phyloP scores from a whole-genome alignment of 2,797 vertebrate genomes.

The Miichthys miiuy region DNA sequence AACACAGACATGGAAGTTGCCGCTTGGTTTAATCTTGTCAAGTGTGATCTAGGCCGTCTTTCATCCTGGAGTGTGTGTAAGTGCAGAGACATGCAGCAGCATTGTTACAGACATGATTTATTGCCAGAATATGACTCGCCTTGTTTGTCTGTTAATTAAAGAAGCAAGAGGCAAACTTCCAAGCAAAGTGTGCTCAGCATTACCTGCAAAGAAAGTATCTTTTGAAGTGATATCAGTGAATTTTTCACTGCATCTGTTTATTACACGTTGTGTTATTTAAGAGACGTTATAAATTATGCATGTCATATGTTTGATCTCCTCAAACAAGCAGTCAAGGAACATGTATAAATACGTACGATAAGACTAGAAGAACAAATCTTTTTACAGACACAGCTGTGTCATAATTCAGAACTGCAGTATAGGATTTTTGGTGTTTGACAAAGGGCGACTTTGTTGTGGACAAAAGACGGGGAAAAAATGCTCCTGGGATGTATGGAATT shows the following conservation, averaged over 20 bases:
- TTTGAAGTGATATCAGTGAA: conserved; percentile 56
- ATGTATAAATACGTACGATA: conserved; percentile 33
- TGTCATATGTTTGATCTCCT: conserved; percentile 38
- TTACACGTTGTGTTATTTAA: conserved; percentile 46
- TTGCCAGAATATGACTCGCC: conserved; percentile 48
- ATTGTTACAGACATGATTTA: conserved; percentile 45
- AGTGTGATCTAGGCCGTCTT: conserved; percentile 52
- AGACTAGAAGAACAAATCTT: conserved; percentile 27
- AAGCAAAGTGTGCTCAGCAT: conserved; percentile 42
- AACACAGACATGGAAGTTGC: too few species aligned
- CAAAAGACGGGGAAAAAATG: conserved; percentile 53
- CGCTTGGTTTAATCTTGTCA: conserved; percentile 50
- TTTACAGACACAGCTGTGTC: conserved; percentile 28
- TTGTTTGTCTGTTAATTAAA: conserved; percentile 60
- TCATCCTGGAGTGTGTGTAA: conserved; percentile 27
- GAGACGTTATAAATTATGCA: conserved; percentile 53
- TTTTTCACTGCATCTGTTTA: conserved; percentile 45
- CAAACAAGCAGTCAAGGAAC: conserved; percentile 55
- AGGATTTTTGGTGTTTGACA: conserved; percentile 53
- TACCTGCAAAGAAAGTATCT: conserved; percentile 47
- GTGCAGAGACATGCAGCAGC: conserved; percentile 26
- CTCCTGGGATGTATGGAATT: conserved; percentile 75
- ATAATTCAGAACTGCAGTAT: conserved; percentile 44
- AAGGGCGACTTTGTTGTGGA: conserved; percentile 64
- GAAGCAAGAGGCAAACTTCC: conserved; percentile 38